A percentile compares a stretch with the other conserved stretches of the same genome.
phyloP scores from a whole-genome alignment of 1,140 invertebrate genomes.

The Euborellia annulipes region DNA sequence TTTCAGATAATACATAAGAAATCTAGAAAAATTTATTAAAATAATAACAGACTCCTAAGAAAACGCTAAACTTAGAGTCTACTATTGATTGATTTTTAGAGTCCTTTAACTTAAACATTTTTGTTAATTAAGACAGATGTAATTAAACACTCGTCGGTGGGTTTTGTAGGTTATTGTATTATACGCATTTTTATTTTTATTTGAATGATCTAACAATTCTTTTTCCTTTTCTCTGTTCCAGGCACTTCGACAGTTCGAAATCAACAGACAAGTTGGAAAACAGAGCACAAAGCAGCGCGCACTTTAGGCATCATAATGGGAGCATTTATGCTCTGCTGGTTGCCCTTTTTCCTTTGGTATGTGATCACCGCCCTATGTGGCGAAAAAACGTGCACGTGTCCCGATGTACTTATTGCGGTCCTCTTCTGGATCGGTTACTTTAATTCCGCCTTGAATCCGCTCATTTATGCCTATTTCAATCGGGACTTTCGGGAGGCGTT shows the following conservation, averaged over 20 bases:
- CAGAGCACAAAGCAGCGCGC: slow-evolving; percentile 88
- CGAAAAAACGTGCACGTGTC: slow-evolving; percentile 53
- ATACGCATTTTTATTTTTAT: too few species aligned
- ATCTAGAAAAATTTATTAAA: too few species aligned
- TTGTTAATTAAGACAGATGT: too few species aligned
- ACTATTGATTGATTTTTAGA: too few species aligned
- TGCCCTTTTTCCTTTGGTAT: slow-evolving; percentile 94
- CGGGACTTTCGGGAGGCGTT: slow-evolving; percentile 95
- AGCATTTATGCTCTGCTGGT: slow-evolving; percentile 85
- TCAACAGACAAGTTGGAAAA: slow-evolving; percentile 57
- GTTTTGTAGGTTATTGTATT: too few species aligned
- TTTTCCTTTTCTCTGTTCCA: slow-evolving; percentile 32
- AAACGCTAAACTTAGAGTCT: too few species aligned
- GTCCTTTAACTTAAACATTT: too few species aligned
- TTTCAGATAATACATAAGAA: too few species aligned
- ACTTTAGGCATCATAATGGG: slow-evolving; percentile 89
- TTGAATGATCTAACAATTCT: too few species aligned
- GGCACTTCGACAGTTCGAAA: slow-evolving; percentile 56
- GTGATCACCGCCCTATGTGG: slow-evolving; percentile 65
- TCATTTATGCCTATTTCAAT: slow-evolving; percentile 98
- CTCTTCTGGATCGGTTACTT: slow-evolving; percentile 99
- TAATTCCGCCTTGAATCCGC: slow-evolving; percentile 90
- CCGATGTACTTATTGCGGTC: slow-evolving; percentile 68
- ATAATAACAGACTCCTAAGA: too few species aligned
- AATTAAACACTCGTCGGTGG: too few species aligned